These are phyloP conservation scores for Bombus confusus DNA, from an alignment of 1,140 invertebrate genomes.

Conservation along the genomic window DNA sequence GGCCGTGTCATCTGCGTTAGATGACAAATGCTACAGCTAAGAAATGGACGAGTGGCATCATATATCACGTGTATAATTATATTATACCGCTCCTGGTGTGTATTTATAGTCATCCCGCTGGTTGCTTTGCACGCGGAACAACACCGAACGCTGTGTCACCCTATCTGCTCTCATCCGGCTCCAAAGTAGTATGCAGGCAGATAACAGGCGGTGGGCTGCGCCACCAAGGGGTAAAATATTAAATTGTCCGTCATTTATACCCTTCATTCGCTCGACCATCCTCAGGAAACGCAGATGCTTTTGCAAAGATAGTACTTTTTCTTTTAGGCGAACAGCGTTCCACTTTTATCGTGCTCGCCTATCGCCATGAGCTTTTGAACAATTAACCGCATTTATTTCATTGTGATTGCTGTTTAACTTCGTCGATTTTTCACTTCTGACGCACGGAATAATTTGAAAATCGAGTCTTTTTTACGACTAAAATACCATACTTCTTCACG, in stretches of 20 bases:
- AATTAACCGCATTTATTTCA: constrained; percentile 44
- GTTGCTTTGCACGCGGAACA: constrained; percentile 13
- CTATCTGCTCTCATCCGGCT: constrained; percentile 57
- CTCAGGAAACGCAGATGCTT: constrained; percentile 44
- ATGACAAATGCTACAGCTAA: constrained; percentile 74
- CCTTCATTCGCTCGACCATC: constrained; percentile 39
- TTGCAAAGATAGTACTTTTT: constrained; percentile 25
- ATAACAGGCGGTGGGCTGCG: constrained; percentile 53
- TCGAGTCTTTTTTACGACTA: background rate
- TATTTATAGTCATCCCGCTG: constrained; percentile 71
- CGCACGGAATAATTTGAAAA: background rate
- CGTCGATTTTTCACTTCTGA: constrained; percentile 17
- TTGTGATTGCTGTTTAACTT: constrained; percentile 8
- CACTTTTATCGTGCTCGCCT: constrained; percentile 20
- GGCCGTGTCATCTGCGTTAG: constrained; percentile 67
- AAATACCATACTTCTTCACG: too few relatives aligned
- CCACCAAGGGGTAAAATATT: constrained; percentile 62
- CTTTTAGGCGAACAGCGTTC: background rate
- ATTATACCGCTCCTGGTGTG: constrained; percentile 71
- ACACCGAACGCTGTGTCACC: constrained; percentile 57
- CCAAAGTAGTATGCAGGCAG: constrained; percentile 47
- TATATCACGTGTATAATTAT: constrained; percentile 79
- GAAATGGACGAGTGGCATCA: constrained; percentile 67
- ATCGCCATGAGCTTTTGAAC: constrained; percentile 13
- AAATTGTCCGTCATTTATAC: constrained; percentile 65